Conservation (phyloP, 2,113 vertebrate genomes). For the Pygoscelis antarcticus region DNA sequence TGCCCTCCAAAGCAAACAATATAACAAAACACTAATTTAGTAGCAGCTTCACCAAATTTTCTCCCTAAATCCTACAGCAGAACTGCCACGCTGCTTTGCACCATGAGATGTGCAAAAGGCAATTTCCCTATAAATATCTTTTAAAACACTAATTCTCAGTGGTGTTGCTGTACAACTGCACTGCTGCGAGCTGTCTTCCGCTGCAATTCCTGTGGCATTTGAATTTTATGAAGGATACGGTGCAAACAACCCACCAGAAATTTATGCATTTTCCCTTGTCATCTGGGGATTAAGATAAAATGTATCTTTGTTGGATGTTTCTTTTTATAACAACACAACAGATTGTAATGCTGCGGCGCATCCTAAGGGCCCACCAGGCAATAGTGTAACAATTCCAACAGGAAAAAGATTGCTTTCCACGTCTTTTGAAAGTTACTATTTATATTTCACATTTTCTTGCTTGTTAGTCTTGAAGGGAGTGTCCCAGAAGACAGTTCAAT, state of each 20-base stretch:
- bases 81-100: not conserved
- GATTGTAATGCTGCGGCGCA: rapidly evolving
- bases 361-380: not conserved
- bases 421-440: not conserved
- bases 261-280: not conserved
- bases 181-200: rapidly evolving
- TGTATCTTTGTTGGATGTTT: rapidly evolving
- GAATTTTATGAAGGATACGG: not conserved
- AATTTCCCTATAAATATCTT: rapidly evolving
- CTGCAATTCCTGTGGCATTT: rapidly evolving
- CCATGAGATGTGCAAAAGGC: rapidly evolving
- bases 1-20: not conserved
- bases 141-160: not conserved
- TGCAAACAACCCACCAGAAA: not conserved
- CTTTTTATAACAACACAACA: not conserved
- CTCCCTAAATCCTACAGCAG: not conserved
- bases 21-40: rapidly evolving
- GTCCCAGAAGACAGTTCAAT: not conserved
- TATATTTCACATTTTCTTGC: not conserved
- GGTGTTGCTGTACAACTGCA: rapidly evolving
- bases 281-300: not conserved
- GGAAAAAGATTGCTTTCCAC: not conserved
- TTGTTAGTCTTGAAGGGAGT: not conserved
- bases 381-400: rapidly evolving
- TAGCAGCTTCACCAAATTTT: not conserved